Evolutionary conservation across 2,113 vertebrate genomes (phyloP).

Genomic region (Zingel zingel): DNA sequence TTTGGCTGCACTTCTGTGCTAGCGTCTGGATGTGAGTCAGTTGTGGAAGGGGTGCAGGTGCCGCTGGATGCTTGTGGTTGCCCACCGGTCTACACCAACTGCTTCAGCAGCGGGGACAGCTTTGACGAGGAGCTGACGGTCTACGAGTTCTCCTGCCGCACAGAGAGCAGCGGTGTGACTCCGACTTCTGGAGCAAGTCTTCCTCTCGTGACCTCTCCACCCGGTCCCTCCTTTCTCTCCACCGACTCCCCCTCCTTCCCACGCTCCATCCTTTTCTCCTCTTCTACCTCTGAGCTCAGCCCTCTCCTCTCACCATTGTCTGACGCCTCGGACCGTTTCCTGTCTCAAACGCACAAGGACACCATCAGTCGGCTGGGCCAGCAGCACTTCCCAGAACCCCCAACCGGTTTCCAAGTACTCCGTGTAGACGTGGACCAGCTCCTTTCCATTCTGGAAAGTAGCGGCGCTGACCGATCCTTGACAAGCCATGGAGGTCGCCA

Average conservation of each 20-base stretch:
- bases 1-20: slow-evolving; percentile 72
- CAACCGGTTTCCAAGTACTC: slow-evolving; percentile 87
- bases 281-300: slow-evolving; percentile 80
- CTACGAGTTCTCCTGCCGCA: slow-evolving; percentile 77
- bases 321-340: slow-evolving; percentile 53
- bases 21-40: slow-evolving; percentile 74
- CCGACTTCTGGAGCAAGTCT: slow-evolving; percentile 54
- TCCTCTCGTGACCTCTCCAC: slow-evolving; percentile 68
- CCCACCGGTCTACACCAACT: slow-evolving; percentile 88
- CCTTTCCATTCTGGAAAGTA: slow-evolving; percentile 71
- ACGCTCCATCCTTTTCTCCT: slow-evolving; percentile 70
- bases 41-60: slow-evolving; percentile 73
- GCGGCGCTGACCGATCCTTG: slow-evolving; percentile 75
- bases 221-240: slow-evolving; percentile 73
- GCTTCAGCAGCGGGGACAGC: slow-evolving; percentile 85
- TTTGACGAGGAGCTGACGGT: slow-evolving; percentile 83
- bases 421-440: slow-evolving; percentile 84
- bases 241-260: slow-evolving; percentile 83
- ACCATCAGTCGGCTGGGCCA: slow-evolving; percentile 84
- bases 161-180: slow-evolving; percentile 54
- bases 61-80: slow-evolving; percentile 88
- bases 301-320: slow-evolving; percentile 82
- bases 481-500: slow-evolving; percentile 81
- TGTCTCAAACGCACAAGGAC: slow-evolving; percentile 76
- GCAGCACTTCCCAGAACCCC: slow-evolving; percentile 77